A percentile compares a stretch with the other conserved stretches of the same genome.
phyloP scores from a whole-genome alignment of 2,797 vertebrate genomes.

The Neosilurus hyrtlii region DNA sequence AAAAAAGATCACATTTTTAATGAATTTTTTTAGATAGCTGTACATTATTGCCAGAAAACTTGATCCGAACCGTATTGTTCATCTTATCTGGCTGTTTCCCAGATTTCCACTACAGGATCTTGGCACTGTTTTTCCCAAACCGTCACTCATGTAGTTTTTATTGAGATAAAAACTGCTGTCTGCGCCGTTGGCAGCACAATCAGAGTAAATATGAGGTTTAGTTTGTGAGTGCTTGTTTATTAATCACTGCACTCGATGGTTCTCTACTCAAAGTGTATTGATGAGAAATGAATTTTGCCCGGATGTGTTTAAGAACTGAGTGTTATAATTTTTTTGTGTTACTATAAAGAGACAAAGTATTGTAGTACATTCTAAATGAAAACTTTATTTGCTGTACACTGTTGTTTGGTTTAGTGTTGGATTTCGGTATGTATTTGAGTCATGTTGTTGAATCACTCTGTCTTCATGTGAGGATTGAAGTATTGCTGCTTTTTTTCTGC shows the following conservation, averaged over 20 bases:
- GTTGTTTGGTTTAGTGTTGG: conserved; percentile 16
- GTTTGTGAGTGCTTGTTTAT: not conserved
- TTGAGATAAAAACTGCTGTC: not conserved
- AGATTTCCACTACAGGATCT: not conserved
- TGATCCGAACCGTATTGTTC: no score
- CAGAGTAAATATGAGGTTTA: not conserved
- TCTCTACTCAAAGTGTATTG: conserved; percentile 33
- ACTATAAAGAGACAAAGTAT: not conserved
- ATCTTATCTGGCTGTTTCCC: not conserved
- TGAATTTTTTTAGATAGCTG: no score
- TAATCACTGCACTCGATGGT: not conserved
- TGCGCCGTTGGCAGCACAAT: not conserved
- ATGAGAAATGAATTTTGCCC: conserved; percentile 27
- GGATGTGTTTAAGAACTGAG: conserved; percentile 61
- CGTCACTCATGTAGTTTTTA: not conserved
- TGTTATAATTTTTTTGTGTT: conserved; percentile 69
- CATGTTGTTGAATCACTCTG: conserved; percentile 40
- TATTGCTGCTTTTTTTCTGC: not conserved
- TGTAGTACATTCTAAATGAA: conserved; percentile 28
- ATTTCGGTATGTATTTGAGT: conserved; percentile 40
- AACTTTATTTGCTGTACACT: conserved; percentile 1
- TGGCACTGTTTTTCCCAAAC: not conserved
- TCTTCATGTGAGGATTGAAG: not conserved
- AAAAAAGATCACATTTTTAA: no score
- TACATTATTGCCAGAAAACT: not conserved